phyloP scores from a whole-genome alignment of 2,797 vertebrate genomes.

The Corythornis leucogaster region DNA sequence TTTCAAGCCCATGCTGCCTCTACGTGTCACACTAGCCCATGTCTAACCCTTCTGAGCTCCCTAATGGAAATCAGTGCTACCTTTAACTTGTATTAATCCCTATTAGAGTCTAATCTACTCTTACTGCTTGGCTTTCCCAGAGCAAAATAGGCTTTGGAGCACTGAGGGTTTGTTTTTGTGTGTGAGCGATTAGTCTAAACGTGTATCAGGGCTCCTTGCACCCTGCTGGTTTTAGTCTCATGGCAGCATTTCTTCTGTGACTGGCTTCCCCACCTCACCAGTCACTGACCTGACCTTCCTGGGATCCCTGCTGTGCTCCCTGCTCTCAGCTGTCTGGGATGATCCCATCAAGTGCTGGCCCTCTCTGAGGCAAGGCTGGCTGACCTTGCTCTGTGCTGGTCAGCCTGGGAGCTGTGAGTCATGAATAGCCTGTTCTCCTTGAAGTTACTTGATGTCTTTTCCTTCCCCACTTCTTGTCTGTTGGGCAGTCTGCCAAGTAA shows the following conservation, averaged over 20 bases:
- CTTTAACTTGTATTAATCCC: conserved; percentile 58
- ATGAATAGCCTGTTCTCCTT: not conserved
- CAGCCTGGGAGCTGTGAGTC: not conserved
- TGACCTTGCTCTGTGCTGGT: not conserved
- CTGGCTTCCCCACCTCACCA: not conserved
- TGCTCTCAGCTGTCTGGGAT: not conserved
- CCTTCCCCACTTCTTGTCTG: not conserved
- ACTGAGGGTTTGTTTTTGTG: not conserved
- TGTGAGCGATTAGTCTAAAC: not conserved
- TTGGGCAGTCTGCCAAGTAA: fast-evolving
- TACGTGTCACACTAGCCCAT: not conserved
- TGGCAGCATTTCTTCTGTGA: not conserved
- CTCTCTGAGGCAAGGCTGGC: not conserved
- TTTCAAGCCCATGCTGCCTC: not conserved
- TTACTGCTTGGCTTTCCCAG: conserved; percentile 12
- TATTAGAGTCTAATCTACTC: conserved; percentile 63
- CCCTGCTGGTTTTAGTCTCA: not conserved
- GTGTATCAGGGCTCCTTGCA: not conserved
- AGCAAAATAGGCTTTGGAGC: conserved; percentile 32
- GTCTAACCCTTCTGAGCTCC: not conserved
- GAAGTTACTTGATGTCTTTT: not conserved
- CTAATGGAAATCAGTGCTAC: not conserved
- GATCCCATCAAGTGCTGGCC: not conserved
- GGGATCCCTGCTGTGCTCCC: not conserved
- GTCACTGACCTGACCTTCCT: fast-evolving